Evolutionary conservation across 2,888 invertebrate genomes (phyloP), one percentile per base, ranked within the genome.

Genomic region (Eilema sororculum): DNA sequence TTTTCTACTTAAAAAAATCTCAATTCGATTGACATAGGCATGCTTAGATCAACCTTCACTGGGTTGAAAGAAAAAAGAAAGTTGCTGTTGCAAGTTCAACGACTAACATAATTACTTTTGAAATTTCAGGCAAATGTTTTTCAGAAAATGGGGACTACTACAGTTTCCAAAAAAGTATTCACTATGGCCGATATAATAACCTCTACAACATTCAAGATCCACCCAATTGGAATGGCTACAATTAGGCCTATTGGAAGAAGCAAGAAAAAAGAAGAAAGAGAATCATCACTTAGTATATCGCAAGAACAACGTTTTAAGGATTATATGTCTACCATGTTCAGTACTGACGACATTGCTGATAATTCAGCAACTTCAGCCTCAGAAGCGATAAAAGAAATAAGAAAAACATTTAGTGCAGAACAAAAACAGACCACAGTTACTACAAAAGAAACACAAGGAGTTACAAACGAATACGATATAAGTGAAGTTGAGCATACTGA

Each of bases 281-380:
- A 62, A 25, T 4, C 24, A n/a, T 37, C 41, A 37, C n/a, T n/a
- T 2, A 16, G 24, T 4, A 25, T 20, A 62, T 24, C 41, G 20
- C 24, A 41, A 62, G 64, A 68, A 20, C 22, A 58, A 12, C 28
- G 0, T 30, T 64, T 68, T 22, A 16, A 59, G 5, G 58, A 64
- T 24, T 64, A 64, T 12, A 20, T 68, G 13, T 22, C 64, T 41
- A 20, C 64, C 16, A 64, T 64, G 24, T 68, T 68, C 22, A 20
- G 22, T 12, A 64, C 20, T 37, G 24, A 62, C 13, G 67, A 67
- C 9, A 20, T 12, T 37, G 10, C 52, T 2, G 56, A 56, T 52
- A n/a, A 61, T 25, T 8, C 25, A 8, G 61, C 56, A 13, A 33
- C 10, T n/a, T 28, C 22, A 33, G 24, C n/a, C 0, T n/a, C 33